A percentile compares a stretch with the other conserved stretches of the same genome.
Evolutionary conservation across 2,113 vertebrate species (phyloP).

Genomic region (Orthonyx spaldingii): DNA sequence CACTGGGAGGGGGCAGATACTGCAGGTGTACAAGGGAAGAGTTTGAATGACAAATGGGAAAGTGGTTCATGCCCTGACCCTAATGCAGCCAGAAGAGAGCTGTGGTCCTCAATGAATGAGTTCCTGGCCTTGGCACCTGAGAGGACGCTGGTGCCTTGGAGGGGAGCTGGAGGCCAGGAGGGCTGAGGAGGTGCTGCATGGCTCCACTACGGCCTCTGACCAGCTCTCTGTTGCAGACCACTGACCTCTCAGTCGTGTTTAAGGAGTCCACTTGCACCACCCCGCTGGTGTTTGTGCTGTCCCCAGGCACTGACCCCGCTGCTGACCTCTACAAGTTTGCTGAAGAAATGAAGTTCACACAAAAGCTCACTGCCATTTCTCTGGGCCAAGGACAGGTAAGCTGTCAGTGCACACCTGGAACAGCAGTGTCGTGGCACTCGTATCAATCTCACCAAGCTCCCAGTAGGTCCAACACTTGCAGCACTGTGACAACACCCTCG

Average conservation of each 20-base stretch:
- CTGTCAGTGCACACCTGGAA: background rate
- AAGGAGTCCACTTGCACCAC: constrained; percentile 78
- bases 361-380: constrained; percentile 86
- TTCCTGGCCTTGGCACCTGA: background rate
- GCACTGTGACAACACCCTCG: background rate
- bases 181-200: background rate
- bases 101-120: background rate
- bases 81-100: background rate
- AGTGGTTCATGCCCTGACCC: background rate
- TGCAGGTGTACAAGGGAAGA: background rate
- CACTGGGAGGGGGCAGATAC: background rate
- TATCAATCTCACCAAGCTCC: background rate
- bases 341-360: constrained; percentile 87
- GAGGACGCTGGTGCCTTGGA: fast-evolving
- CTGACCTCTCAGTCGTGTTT: constrained; percentile 81
- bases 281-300: constrained; percentile 86
- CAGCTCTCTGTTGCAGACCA: constrained; percentile 69
- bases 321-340: constrained; percentile 90
- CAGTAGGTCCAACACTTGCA: background rate
- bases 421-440: background rate
- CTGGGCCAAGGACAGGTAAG: constrained; percentile 89
- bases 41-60: background rate
- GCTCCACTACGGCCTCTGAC: background rate
- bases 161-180: background rate
- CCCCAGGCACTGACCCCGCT: constrained; percentile 86